Evolutionary conservation across 2,888 invertebrate genomes (phyloP).

Genomic region (Ceraclea dissimilis): DNA sequence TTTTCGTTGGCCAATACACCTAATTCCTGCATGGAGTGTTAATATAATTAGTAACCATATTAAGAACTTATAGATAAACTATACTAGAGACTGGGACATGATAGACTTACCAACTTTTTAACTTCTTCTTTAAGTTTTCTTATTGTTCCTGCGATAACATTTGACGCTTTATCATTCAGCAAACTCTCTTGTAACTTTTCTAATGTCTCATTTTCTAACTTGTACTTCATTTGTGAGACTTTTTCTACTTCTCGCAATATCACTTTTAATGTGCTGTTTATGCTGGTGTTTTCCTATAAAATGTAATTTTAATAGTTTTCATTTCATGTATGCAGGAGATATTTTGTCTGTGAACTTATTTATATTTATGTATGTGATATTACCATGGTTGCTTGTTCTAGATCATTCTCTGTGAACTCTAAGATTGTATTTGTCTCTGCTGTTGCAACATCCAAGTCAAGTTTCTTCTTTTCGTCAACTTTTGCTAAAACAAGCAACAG

Average conservation of each 20-base stretch:
- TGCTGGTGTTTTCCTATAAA: slow-evolving; percentile 35
- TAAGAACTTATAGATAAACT: too few species aligned
- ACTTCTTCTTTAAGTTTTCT: slow-evolving; percentile 45
- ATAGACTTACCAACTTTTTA: slow-evolving; percentile 39
- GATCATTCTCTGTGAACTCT: slow-evolving; percentile 56
- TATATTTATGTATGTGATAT: too few species aligned
- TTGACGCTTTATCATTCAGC: slow-evolving; percentile 60
- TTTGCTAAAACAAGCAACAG: slow-evolving; percentile 43
- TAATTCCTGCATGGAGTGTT: slow-evolving; percentile 44
- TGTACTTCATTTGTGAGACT: slow-evolving; percentile 45
- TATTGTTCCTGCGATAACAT: slow-evolving; percentile 45
- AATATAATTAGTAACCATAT: too few species aligned
- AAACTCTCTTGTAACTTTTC: slow-evolving; percentile 58
- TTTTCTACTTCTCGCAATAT: slow-evolving; percentile 45
- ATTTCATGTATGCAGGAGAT: background rate
- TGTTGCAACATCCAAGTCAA: slow-evolving; percentile 47
- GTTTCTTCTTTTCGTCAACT: slow-evolving; percentile 45
- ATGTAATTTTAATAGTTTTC: background rate
- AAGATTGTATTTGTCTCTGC: slow-evolving; percentile 49
- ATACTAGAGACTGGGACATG: too few species aligned
- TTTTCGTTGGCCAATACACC: slow-evolving; percentile 48
- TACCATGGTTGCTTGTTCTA: slow-evolving; percentile 42
- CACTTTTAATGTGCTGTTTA: slow-evolving; percentile 34
- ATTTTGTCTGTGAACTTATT: background rate
- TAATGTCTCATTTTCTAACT: slow-evolving; percentile 58